A percentile compares a stretch with the other conserved stretches of the same genome.
Conservation (phyloP, 2,888 invertebrate genomes). For the Xanthia togata region DNA sequence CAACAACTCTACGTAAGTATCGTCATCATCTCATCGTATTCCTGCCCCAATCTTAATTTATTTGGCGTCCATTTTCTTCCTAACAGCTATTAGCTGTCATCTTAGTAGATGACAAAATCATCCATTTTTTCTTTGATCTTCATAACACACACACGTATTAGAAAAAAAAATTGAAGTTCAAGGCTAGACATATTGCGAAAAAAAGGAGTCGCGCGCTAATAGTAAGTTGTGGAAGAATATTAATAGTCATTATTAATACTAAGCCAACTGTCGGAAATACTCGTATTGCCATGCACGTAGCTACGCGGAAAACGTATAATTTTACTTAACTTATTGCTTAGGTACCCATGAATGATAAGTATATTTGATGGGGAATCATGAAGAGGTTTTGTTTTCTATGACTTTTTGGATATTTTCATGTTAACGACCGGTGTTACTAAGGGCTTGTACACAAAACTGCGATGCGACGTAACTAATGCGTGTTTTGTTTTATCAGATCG, state of each 20-base stretch:
- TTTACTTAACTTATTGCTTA: conserved; percentile 18
- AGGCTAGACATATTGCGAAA: neutral
- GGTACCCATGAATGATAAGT: neutral
- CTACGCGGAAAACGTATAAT: neutral
- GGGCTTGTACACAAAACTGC: too few species aligned
- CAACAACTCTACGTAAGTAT: conserved; percentile 79
- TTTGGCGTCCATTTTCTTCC: neutral
- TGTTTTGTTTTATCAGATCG: conserved; percentile 72
- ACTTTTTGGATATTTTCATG: neutral
- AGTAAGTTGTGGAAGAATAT: conserved; percentile 1
- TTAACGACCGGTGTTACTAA: neutral
- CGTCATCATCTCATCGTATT: conserved; percentile 20
- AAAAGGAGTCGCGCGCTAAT: neutral
- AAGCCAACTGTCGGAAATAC: neutral
- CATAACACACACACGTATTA: conserved; percentile 76
- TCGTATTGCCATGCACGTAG: conserved; percentile 16
- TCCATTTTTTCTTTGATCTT: neutral
- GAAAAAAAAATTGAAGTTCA: conserved; percentile 22
- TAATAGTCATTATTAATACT: too few species aligned
- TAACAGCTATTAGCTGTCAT: too few species aligned
- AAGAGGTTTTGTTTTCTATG: conserved; percentile 3
- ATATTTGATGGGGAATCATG: neutral
- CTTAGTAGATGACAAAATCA: neutral
- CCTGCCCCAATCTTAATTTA: neutral
- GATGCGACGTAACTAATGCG: too few species aligned